Evolutionary conservation across 2,113 vertebrate genomes (phyloP).

Genomic region (Neogale vison): DNA sequence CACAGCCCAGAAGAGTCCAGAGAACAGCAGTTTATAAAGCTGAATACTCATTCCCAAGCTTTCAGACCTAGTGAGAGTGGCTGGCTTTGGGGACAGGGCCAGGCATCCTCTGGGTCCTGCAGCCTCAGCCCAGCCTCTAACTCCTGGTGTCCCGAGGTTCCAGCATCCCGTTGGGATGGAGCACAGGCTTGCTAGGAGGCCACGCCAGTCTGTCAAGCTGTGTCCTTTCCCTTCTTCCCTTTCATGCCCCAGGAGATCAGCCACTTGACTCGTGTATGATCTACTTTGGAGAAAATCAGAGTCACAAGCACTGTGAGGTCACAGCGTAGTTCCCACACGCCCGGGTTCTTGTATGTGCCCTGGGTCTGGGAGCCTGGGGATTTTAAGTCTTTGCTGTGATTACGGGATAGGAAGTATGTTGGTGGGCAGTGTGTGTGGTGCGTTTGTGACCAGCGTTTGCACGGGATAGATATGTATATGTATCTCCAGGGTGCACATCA

Average conservation of each 20-base stretch:
- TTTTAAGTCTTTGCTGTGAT: neutral
- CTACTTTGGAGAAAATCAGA: slow-evolving; percentile 22
- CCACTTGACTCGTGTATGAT: neutral
- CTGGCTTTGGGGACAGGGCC: neutral
- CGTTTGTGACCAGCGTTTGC: neutral
- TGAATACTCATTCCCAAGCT: neutral
- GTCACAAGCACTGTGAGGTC: neutral
- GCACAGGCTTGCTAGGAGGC: neutral
- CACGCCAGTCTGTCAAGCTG: neutral
- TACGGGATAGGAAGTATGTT: neutral
- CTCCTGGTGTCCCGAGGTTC: neutral
- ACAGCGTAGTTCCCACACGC: neutral
- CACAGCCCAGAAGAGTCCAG: neutral
- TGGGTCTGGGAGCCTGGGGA: neutral
- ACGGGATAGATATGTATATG: no score
- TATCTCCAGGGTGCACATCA: rapidly evolving
- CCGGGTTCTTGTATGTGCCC: rapidly evolving
- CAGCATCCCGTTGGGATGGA: neutral
- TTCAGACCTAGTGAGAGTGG: neutral
- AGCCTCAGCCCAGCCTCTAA: neutral
- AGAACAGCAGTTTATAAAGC: neutral
- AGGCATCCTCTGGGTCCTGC: neutral
- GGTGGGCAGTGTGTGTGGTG: no score
- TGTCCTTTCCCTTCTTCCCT: neutral
- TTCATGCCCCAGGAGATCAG: neutral